These are phyloP conservation scores for Stegana nigrithorax DNA, from an alignment of 2,888 invertebrate species.

Conservation along the genomic window DNA sequence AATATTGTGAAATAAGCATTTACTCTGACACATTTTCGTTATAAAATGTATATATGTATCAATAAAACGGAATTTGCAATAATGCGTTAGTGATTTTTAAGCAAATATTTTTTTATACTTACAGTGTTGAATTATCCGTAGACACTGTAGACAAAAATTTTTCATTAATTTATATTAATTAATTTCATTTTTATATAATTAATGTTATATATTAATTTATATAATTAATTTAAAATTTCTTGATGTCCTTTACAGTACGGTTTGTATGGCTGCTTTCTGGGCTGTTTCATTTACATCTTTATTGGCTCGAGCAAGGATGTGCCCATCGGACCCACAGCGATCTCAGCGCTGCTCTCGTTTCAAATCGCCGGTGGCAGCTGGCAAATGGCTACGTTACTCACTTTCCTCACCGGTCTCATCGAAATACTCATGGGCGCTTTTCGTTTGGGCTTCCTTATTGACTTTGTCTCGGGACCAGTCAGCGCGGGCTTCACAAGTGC, in stretches of 20 bases:
- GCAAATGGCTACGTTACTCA: constrained; percentile 79
- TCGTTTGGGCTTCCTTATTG: constrained; percentile 87
- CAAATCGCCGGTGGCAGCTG: constrained; percentile 77
- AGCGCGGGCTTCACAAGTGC: constrained; percentile 92
- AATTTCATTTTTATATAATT: neutral
- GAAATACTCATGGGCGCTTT: constrained; percentile 85
- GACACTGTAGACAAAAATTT: too few species aligned
- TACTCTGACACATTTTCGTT: too few species aligned
- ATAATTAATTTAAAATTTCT: neutral
- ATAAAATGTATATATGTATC: too few species aligned
- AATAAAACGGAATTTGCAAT: too few species aligned
- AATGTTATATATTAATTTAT: neutral
- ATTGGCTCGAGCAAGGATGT: constrained; percentile 93
- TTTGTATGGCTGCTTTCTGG: constrained; percentile 91
- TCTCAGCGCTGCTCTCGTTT: constrained; percentile 87
- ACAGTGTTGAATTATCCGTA: too few species aligned
- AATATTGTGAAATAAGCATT: too few species aligned
- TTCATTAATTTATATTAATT: too few species aligned
- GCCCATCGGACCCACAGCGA: constrained; percentile 93
- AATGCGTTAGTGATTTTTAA: too few species aligned
- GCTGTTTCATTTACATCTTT: constrained; percentile 89
- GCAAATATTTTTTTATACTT: too few species aligned
- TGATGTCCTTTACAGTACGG: constrained; percentile 75
- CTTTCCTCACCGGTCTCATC: constrained; percentile 80
- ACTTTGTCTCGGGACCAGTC: constrained; percentile 91